phyloP scores from a whole-genome alignment of 2,888 invertebrate genomes.

The Cordilura impudica region DNA sequence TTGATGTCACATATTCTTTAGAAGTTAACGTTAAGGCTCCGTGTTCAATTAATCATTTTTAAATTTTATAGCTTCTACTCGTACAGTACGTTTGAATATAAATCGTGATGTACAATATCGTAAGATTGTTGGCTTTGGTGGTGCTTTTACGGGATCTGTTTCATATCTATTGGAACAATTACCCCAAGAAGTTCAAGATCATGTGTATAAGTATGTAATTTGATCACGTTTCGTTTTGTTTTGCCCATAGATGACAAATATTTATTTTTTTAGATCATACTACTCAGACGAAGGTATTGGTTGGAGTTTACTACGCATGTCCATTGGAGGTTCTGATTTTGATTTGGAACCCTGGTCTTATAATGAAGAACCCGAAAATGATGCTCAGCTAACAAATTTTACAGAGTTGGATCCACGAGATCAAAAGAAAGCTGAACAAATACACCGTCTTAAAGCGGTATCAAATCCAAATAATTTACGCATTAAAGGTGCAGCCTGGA shows the following conservation, averaged over 20 bases:
- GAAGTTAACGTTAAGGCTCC: too few species aligned
- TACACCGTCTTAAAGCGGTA: constrained; percentile 70
- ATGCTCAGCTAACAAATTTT: constrained; percentile 82
- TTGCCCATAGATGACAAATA: too few species aligned
- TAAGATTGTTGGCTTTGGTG: constrained; percentile 89
- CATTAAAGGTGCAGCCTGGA: constrained; percentile 80
- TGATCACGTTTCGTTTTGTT: background rate
- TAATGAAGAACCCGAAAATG: constrained; percentile 81
- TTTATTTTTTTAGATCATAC: constrained; percentile 81
- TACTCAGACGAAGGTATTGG: constrained; percentile 84
- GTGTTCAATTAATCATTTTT: too few species aligned
- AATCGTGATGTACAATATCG: constrained; percentile 80
- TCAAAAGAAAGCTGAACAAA: constrained; percentile 69
- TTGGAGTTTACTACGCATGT: constrained; percentile 88
- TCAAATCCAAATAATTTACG: constrained; percentile 70
- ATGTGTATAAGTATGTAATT: constrained; percentile 71
- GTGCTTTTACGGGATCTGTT: constrained; percentile 88
- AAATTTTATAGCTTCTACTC: constrained; percentile 60
- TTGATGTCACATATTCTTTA: too few species aligned
- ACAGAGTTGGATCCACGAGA: constrained; percentile 75
- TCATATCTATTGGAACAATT: constrained; percentile 70
- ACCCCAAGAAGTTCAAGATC: constrained; percentile 69
- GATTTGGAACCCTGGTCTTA: constrained; percentile 90
- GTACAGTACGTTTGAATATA: constrained; percentile 66
- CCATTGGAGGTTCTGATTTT: constrained; percentile 93